A percentile compares a stretch with the other conserved stretches of the same genome.
Evolutionary conservation across 2,888 invertebrate genomes (phyloP).

Genomic region (Sympetrum striolatum): DNA sequence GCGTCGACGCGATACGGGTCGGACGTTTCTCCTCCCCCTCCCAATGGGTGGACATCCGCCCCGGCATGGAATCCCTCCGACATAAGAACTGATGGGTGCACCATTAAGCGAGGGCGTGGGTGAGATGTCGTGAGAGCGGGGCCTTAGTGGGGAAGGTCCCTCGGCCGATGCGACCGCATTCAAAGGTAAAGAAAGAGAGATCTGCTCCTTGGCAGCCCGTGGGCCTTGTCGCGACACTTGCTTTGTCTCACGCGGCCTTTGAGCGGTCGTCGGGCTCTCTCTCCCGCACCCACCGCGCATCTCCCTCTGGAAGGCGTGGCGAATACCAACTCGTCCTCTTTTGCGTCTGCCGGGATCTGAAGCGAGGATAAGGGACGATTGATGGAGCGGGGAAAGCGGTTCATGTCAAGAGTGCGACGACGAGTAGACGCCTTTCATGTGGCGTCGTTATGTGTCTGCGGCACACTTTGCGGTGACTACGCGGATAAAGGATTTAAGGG

Average conservation of each 20-base stretch:
- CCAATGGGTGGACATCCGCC: not conserved
- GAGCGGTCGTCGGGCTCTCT: not conserved
- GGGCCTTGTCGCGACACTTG: not conserved
- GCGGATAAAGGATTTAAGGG: not conserved
- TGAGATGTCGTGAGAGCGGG: not conserved
- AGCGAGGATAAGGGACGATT: not conserved
- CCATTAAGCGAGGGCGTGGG: not conserved
- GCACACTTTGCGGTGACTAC: not conserved
- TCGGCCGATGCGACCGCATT: not conserved
- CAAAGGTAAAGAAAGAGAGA: not conserved
- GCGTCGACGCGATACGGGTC: not conserved
- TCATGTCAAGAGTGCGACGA: not conserved
- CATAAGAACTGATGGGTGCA: not conserved
- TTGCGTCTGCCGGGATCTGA: not conserved
- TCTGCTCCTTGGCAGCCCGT: not conserved
- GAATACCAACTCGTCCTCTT: not conserved
- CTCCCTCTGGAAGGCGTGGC: not conserved
- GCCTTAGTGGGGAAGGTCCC: not conserved
- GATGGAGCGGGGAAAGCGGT: not conserved
- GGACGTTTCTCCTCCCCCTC: not conserved
- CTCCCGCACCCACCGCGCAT: not conserved
- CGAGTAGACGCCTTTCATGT: not conserved
- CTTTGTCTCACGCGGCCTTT: not conserved
- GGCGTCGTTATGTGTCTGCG: not conserved
- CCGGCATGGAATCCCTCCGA: not conserved